phyloP scores from a whole-genome alignment of 2,888 invertebrate species.

The Aspidiotus destructor region DNA sequence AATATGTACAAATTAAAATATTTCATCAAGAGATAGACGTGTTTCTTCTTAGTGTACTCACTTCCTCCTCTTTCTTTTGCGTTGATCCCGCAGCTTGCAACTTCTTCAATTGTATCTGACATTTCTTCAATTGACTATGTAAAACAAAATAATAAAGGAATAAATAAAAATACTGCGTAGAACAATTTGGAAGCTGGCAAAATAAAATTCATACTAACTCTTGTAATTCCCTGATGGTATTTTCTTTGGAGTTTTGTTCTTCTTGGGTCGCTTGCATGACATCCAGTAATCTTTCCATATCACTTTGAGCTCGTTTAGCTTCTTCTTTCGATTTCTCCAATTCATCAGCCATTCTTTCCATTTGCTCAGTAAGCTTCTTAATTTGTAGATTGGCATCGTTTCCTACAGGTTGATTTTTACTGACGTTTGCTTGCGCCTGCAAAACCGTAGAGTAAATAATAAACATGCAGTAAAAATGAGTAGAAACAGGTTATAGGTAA shows the following conservation, averaged over 20 bases:
- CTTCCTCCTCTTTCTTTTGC: slow-evolving; percentile 50
- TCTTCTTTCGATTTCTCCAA: slow-evolving; percentile 68
- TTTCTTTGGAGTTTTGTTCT: slow-evolving; percentile 84
- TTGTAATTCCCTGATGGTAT: slow-evolving; percentile 82
- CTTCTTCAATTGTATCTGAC: slow-evolving; percentile 68
- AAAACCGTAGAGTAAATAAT: not conserved
- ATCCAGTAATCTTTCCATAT: slow-evolving; percentile 77
- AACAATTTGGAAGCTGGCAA: not conserved
- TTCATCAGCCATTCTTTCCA: slow-evolving; percentile 43
- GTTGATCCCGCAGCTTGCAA: slow-evolving; percentile 60
- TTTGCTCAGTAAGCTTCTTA: slow-evolving; percentile 33
- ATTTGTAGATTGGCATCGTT: slow-evolving; percentile 24
- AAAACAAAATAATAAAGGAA: too few species aligned
- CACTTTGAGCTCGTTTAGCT: slow-evolving; percentile 68
- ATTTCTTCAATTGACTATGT: slow-evolving; percentile 70
- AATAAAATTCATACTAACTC: slow-evolving; percentile 56
- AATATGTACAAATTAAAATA: too few species aligned
- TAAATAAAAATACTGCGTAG: too few species aligned
- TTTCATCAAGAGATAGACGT: not conserved
- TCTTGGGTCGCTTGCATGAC: slow-evolving; percentile 89
- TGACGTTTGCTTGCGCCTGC: not conserved
- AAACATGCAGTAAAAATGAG: too few species aligned
- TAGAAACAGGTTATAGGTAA: too few species aligned
- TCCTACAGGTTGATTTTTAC: slow-evolving; percentile 22
- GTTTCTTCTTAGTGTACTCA: slow-evolving; percentile 38